These are phyloP conservation scores for Netelia fuscicornis DNA, from an alignment of 2,888 invertebrate genomes.

Conservation along the genomic window DNA sequence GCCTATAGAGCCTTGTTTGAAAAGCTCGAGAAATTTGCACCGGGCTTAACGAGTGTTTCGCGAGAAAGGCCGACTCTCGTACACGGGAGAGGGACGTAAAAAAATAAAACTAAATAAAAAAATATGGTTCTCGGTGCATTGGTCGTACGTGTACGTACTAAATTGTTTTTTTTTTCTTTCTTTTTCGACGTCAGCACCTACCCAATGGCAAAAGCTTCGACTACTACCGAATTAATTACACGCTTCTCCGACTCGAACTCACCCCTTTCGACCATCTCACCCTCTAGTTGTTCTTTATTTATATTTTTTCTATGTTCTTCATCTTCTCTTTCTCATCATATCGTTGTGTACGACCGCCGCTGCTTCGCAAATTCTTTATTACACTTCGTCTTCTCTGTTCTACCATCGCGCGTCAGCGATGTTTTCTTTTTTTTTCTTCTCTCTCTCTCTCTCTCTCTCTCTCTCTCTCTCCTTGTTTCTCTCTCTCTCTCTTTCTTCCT, in stretches of 20 bases:
- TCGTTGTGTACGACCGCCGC: slow-evolving; percentile 26
- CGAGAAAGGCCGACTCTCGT: slow-evolving; percentile 3
- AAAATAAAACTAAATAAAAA: neutral
- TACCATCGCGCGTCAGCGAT: neutral
- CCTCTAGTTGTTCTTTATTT: neutral
- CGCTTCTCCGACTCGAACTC: slow-evolving; percentile 32
- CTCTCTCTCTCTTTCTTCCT: no score
- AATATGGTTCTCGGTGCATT: slow-evolving; percentile 44
- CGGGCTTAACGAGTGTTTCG: slow-evolving; percentile 37
- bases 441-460: slow-evolving; percentile 17
- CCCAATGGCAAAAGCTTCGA: slow-evolving; percentile 59
- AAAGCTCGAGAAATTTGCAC: slow-evolving; percentile 47
- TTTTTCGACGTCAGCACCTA: slow-evolving; percentile 6
- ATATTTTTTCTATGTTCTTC: neutral
- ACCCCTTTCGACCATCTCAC: neutral
- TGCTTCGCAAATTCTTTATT: slow-evolving; percentile 63
- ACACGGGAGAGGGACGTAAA: neutral
- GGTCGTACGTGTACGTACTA: neutral
- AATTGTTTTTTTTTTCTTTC: slow-evolving; percentile 34
- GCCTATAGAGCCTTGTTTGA: slow-evolving; percentile 35
- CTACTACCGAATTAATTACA: slow-evolving; percentile 65
- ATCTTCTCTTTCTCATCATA: slow-evolving; percentile 9
- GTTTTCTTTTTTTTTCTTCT: neutral
- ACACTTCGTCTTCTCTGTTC: slow-evolving; percentile 10
- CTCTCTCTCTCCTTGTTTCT: neutral